Evolutionary conservation across 1,140 invertebrate genomes (phyloP).

Genomic region (Pentalonia nigronervosa): DNA sequence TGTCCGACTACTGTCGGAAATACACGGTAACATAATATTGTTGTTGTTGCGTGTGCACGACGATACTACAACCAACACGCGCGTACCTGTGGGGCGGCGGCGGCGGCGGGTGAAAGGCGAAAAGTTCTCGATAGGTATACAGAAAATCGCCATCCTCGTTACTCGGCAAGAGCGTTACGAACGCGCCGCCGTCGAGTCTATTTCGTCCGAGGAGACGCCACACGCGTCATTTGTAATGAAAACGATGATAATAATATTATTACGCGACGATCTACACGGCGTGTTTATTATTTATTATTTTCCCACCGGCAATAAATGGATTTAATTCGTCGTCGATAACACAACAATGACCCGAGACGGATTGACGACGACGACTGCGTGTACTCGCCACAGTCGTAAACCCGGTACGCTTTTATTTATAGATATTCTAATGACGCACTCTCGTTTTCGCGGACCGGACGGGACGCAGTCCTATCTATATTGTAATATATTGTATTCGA

Average conservation of each 20-base stretch:
- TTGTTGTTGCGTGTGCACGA: too few relatives aligned
- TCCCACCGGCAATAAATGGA: background rate
- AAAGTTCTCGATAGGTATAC: background rate
- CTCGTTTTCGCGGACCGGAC: background rate
- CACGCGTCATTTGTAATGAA: background rate
- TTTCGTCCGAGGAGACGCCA: background rate
- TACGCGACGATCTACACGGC: too few relatives aligned
- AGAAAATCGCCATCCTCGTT: background rate
- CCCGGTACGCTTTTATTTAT: background rate
- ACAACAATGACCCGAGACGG: background rate
- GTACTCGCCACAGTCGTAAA: background rate
- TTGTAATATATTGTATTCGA: background rate
- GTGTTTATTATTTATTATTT: too few relatives aligned
- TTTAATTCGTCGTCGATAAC: background rate
- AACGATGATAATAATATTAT: background rate
- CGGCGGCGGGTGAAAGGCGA: background rate
- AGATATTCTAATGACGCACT: background rate
- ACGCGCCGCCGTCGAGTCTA: background rate
- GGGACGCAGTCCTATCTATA: too few relatives aligned
- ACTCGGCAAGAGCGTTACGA: background rate
- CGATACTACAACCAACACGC: too few relatives aligned
- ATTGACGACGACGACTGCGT: background rate
- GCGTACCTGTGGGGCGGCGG: background rate
- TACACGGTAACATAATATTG: background rate
- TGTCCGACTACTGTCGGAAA: background rate